A percentile compares a stretch with the other conserved stretches of the same genome.
Evolutionary conservation across 2,113 vertebrate genomes (phyloP).

Genomic region (Eptatretus burgeri): DNA sequence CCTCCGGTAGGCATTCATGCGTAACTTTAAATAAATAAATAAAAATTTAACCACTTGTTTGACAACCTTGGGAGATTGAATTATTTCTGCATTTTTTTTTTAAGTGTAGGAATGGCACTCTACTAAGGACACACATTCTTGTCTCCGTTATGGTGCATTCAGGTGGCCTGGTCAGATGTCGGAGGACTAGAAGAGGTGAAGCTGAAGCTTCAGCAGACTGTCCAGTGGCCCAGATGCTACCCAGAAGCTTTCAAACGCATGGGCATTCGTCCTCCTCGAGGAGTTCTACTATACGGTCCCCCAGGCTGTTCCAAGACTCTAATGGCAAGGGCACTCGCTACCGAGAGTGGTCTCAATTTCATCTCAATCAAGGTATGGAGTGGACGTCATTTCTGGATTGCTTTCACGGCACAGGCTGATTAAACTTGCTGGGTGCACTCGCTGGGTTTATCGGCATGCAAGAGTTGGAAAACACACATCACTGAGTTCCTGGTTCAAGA

Average conservation of each 20-base stretch:
- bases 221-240: constrained; percentile 77
- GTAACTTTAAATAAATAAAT: too few relatives aligned
- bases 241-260: constrained; percentile 51
- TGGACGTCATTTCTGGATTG: too few relatives aligned
- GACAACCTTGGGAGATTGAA: too few relatives aligned
- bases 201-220: constrained; percentile 62
- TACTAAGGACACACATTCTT: too few relatives aligned
- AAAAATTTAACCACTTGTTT: too few relatives aligned
- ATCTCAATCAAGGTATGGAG: constrained; percentile 49
- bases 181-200: constrained; percentile 78
- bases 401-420: too few relatives aligned
- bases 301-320: constrained; percentile 97
- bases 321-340: constrained; percentile 80
- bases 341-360: constrained; percentile 77
- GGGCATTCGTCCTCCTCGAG: constrained; percentile 66
- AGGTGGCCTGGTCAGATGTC: constrained; percentile 79
- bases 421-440: too few relatives aligned
- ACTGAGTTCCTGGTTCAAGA: constrained; percentile 6
- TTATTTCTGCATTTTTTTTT: too few relatives aligned
- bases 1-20: constrained; percentile 34
- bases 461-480: background rate
- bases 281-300: constrained; percentile 67
- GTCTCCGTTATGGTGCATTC: constrained; percentile 7
- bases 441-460: too few relatives aligned
- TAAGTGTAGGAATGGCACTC: too few relatives aligned